Conservation (phyloP, 2,888 invertebrate species). For the Ischnura elegans region DNA sequence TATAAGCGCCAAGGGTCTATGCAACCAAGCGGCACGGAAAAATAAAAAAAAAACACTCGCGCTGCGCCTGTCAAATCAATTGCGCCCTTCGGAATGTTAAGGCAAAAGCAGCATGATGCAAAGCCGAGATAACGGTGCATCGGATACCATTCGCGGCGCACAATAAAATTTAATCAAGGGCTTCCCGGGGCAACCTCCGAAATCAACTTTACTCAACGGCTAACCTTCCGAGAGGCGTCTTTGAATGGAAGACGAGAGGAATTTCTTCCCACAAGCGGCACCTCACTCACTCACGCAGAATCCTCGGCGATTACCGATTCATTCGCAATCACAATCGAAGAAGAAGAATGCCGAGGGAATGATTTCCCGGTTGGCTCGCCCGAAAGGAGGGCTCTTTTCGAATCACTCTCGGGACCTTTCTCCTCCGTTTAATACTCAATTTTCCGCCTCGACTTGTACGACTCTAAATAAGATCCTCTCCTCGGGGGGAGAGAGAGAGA, state of each 20-base stretch:
- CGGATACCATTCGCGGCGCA: neutral
- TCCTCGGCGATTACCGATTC: neutral
- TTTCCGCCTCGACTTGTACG: neutral
- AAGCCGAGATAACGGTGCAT: neutral
- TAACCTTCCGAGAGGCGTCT: neutral
- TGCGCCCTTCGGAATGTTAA: no score
- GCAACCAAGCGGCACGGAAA: no score
- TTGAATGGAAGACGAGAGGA: neutral
- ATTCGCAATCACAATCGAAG: neutral
- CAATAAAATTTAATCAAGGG: neutral
- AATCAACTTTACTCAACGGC: neutral
- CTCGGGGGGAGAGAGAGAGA: no score
- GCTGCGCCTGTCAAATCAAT: no score
- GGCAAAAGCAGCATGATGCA: neutral
- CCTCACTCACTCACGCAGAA: neutral
- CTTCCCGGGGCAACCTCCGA: neutral
- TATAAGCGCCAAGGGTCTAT: no score
- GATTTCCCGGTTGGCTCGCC: neutral
- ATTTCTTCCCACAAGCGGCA: neutral
- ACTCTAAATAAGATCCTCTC: no score
- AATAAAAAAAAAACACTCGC: no score
- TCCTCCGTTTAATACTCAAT: conserved; percentile 29
- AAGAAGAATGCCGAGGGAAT: neutral
- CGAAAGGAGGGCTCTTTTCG: neutral
- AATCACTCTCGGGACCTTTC: neutral